Base-by-base conservation (phyloP, 2,113 vertebrate genomes). In the Lepus europaeus region DNA sequence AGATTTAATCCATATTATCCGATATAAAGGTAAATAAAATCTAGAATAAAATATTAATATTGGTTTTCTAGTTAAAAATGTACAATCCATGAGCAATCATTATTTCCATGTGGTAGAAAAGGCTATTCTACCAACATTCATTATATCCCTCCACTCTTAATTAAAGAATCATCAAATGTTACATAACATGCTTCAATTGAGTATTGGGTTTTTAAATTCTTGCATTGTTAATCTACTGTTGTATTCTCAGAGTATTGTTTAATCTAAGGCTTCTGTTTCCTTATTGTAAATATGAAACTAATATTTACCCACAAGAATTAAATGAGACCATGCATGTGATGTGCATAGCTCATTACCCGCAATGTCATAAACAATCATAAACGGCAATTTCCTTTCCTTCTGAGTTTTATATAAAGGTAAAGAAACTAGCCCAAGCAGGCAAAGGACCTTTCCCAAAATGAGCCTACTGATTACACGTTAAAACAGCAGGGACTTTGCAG, bases 221-320 rank as follows among this genome's bases (percentile, higher is more conserved):
- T 51, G 6, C 12, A n/a, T 49, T 91, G 7, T 14, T 39, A 77
- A 36, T 56, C 83, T 10, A 11, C 33, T 31, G 13, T 22, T 87
- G 29, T 78, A 14, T 63, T 72, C 56, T 49, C 33, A 69, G 25
- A 63, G 12, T 77, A 39, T 27, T 94, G 10, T n/a, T 90, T 56
- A 82, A 78, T 61, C 53, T 85, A 61, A 82, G 23, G n/a, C 27
- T 76, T 74, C 27, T 17, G 17, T 69, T 93, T 59, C 13, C 78
- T 45, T 59, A 73, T 45, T 69, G 88, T 36, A 76, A 86, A 91
- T 82, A 63, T 29, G 59, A 2, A 9, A 51, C 33, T 29, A 56
- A 51, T 83, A 31, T 82, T 94, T 91, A 68, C n/a, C 20, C 22
- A 85, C 3, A 90, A 82, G n/a, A n/a, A 68, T 90, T 79, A 94